Evolutionary conservation across 2,888 invertebrate genomes (phyloP), one percentile per base, ranked within the genome.

Genomic region (Hydrotaea cyrtoneurina): DNA sequence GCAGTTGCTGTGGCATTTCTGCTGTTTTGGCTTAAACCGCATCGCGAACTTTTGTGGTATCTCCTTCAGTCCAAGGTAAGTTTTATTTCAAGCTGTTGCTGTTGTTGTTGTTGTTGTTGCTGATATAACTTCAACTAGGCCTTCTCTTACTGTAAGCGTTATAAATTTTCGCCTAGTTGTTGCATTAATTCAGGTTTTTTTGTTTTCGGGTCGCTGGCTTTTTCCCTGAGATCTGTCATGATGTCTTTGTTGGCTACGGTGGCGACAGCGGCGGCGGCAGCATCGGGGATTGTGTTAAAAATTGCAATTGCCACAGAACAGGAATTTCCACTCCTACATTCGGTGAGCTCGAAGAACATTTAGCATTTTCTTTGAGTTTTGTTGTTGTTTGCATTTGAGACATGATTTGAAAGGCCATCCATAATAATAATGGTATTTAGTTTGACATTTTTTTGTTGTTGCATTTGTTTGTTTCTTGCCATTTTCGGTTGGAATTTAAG

Each of bases 241-340:
- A 77, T 66, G 66, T 55, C 31, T 64, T 31, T 66, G 17, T 62
- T 36, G 2, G 53, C 53, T 31, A 15, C 26, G 3, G 21, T 23
- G 7, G 31, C 7, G 31, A 7, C 31, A 2, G 39, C 10, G 39
- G 10, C 53, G n/a, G 53, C n/a, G n/a, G n/a, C n/a, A n/a, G n/a
- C n/a, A n/a, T n/a, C n/a, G n/a, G n/a, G n/a, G n/a, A n/a, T n/a
- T 46, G 69, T 71, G 31, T 31, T 31, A 7, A 31, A 31, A 31
- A 31, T 7, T 81, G 59, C 74, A 75, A 1, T 50, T 50, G 50
- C 50, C 15, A 53, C 74, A 89, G 89, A 90, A 91, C 90, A 91
- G 91, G 91, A 91, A 90, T 91, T 91, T 90, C 91, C 91, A 91
- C 90, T 90, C 90, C 90, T 91, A 90, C 91, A 90, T 86, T 86